A percentile compares a stretch with the other conserved stretches of the same genome.
These are phyloP conservation scores for Amphiduros pacificus DNA, from an alignment of 2,888 invertebrate genomes.

Conservation along the genomic window DNA sequence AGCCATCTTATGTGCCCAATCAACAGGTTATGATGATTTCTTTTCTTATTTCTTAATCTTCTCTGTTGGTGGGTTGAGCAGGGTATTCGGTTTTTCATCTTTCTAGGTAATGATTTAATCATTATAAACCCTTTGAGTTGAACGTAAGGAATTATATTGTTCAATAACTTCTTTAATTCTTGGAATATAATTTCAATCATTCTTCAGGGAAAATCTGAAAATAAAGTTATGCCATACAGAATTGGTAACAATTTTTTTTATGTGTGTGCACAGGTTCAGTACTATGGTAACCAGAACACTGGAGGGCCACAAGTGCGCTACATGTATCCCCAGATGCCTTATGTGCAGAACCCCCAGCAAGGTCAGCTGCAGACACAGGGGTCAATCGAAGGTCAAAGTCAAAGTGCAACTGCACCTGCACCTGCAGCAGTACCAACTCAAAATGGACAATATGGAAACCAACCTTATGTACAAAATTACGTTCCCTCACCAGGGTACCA, in stretches of 20 bases:
- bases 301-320: constrained; percentile 3
- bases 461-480: constrained; percentile 1
- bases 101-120: no score
- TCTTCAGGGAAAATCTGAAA: not conserved
- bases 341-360: not conserved
- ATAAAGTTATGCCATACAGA: not conserved
- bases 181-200: not conserved
- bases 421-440: not conserved
- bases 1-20: not conserved
- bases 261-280: constrained; percentile 15
- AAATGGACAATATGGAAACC: not conserved
- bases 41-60: not conserved
- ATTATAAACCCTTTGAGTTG: no score
- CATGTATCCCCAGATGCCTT: constrained; percentile 12
- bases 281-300: not conserved
- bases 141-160: no score
- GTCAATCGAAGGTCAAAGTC: constrained; percentile 6
- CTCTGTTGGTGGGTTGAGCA: no score
- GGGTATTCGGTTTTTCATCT: no score
- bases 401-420: not conserved
- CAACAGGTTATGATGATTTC: not conserved
- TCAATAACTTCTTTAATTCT: no score
- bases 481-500: not conserved
- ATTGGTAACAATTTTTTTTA: no score
- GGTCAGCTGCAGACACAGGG: constrained; percentile 1